Conservation (phyloP, 2,888 invertebrate species). For the Synanthedon tipuliformis region DNA sequence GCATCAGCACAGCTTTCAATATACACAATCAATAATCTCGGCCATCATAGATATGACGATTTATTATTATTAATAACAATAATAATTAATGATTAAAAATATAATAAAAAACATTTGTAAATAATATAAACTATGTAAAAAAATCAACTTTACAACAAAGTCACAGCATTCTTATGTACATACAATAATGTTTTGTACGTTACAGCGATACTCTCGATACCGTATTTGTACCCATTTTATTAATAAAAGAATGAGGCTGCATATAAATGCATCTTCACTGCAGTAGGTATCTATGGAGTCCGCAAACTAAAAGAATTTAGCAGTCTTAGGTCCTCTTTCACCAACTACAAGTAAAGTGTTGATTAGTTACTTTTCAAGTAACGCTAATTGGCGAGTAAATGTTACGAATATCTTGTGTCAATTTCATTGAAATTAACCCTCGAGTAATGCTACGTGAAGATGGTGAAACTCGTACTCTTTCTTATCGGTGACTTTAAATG, state of each 20-base stretch:
- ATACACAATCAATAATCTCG: constrained; percentile 24
- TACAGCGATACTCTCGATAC: not conserved
- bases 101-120: constrained; percentile 45
- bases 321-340: no score
- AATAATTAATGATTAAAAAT: constrained; percentile 39
- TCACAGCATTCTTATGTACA: constrained; percentile 31
- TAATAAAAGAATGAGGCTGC: constrained; percentile 6
- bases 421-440: no score
- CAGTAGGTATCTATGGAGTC: no score
- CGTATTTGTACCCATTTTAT: constrained; percentile 11
- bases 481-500: no score
- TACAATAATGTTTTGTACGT: not conserved
- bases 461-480: no score
- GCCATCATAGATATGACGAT: constrained; percentile 52
- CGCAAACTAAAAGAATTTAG: no score
- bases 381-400: no score
- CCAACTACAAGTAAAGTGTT: no score
- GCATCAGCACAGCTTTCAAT: constrained; percentile 21
- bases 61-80: constrained; percentile 45
- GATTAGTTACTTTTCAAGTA: no score
- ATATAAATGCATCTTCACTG: no score
- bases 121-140: constrained; percentile 37
- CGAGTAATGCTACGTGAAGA: no score
- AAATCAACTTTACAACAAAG: constrained; percentile 51
- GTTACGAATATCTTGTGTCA: no score